A percentile compares a stretch with the other conserved stretches of the same genome.
These are phyloP conservation scores for Drosophila stalkeri DNA, from an alignment of 2,888 invertebrate genomes.

Conservation along the genomic window DNA sequence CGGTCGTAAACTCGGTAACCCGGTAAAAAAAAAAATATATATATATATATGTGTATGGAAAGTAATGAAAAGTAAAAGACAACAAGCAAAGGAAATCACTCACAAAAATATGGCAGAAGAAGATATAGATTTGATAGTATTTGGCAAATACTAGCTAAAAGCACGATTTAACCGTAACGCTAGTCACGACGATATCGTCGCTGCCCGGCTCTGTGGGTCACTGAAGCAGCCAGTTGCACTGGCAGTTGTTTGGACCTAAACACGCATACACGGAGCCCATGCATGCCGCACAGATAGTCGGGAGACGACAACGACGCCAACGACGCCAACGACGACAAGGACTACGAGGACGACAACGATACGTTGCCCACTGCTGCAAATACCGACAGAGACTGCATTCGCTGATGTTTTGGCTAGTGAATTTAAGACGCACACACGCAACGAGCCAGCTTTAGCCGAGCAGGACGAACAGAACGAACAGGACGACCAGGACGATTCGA, in stretches of 20 bases:
- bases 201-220: constrained; percentile 65
- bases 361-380: constrained; percentile 73
- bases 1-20: constrained; percentile 9
- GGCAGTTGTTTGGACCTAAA: constrained; percentile 16
- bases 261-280: neutral
- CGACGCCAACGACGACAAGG: neutral
- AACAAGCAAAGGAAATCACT: neutral
- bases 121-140: constrained; percentile 1
- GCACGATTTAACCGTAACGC: constrained; percentile 20
- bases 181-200: constrained; percentile 55
- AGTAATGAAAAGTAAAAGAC: neutral
- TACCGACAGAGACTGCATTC: constrained; percentile 77
- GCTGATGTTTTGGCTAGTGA: constrained; percentile 62
- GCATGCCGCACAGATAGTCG: constrained; percentile 16
- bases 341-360: constrained; percentile 18
- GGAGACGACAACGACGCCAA: constrained; percentile 13
- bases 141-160: constrained; percentile 7
- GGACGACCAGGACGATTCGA: neutral
- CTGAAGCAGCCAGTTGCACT: constrained; percentile 53
- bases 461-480: constrained; percentile 28
- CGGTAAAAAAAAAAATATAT: neutral
- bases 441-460: constrained; percentile 14
- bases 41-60: neutral
- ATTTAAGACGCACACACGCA: constrained; percentile 61
- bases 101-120: constrained; percentile 8